Evolutionary conservation across 2,113 vertebrate species (phyloP).

Genomic region (Rhinoptilus africanus): DNA sequence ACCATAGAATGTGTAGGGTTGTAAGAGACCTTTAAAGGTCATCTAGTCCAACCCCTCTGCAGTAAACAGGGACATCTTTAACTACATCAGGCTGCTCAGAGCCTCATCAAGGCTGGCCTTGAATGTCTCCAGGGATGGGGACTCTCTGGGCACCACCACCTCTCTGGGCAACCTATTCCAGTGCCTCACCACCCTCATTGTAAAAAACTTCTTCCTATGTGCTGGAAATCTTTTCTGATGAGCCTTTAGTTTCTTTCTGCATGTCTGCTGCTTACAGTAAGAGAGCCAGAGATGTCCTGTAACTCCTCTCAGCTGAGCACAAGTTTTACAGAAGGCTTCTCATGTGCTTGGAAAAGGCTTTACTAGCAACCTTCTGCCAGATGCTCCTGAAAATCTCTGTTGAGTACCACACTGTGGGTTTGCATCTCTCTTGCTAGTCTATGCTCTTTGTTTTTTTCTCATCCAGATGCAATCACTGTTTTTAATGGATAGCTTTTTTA

Average conservation of each 20-base stretch:
- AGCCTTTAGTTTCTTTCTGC: not conserved
- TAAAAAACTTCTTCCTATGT: too few species aligned
- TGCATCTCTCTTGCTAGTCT: not conserved
- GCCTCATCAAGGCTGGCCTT: not conserved
- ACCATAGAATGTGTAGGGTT: not conserved
- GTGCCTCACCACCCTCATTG: not conserved
- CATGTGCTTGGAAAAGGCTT: not conserved
- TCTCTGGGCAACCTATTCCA: not conserved
- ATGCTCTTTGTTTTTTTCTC: not conserved
- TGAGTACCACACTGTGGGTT: not conserved
- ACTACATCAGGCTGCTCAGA: not conserved
- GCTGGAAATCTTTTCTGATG: not conserved
- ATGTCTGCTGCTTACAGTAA: not conserved
- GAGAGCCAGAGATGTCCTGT: not conserved
- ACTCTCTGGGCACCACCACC: not conserved
- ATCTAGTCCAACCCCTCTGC: not conserved
- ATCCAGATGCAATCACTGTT: not conserved
- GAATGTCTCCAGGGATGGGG: not conserved
- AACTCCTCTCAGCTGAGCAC: not conserved
- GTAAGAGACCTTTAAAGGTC: not conserved
- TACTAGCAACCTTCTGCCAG: not conserved
- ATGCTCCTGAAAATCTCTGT: not conserved
- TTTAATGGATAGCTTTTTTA: not conserved
- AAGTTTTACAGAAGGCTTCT: not conserved
- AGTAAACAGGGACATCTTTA: not conserved